A percentile compares a stretch with the other conserved stretches of the same genome.
Evolutionary conservation across 2,888 invertebrate genomes (phyloP).

Genomic region (Agrotis exclamationis): DNA sequence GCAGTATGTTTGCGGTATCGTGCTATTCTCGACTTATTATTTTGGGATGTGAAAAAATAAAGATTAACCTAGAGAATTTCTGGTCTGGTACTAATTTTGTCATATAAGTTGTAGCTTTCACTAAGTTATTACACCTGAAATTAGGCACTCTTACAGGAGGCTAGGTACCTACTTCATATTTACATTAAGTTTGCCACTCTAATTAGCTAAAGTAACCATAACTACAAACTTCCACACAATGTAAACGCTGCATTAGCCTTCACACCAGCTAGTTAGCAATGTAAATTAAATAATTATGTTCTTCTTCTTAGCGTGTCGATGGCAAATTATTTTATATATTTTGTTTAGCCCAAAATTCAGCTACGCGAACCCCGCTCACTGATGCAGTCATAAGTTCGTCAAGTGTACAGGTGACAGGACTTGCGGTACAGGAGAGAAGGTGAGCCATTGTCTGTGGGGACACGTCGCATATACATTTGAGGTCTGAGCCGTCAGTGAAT

Average conservation of each 20-base stretch:
- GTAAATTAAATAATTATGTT: constrained; percentile 61
- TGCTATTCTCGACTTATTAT: constrained; percentile 18
- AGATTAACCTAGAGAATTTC: background rate
- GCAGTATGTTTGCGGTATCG: constrained; percentile 59
- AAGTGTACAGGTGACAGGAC: too few species aligned
- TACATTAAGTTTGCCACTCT: constrained; percentile 15
- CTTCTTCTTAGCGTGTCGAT: too few species aligned
- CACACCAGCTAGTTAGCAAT: constrained; percentile 51
- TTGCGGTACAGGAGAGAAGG: too few species aligned
- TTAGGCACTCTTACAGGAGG: background rate
- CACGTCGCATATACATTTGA: too few species aligned
- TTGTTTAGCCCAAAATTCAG: too few species aligned
- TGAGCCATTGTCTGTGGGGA: too few species aligned
- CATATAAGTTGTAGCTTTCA: background rate
- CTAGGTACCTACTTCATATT: constrained; percentile 25
- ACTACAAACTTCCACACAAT: constrained; percentile 47
- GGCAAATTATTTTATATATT: too few species aligned
- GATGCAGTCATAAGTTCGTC: too few species aligned
- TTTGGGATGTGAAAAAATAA: background rate
- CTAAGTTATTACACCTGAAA: background rate
- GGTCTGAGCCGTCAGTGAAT: too few species aligned
- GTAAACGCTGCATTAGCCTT: constrained; percentile 50
- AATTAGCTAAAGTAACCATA: constrained; percentile 49
- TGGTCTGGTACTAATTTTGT: background rate
- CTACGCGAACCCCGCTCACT: too few species aligned